phyloP scores from a whole-genome alignment of 1,140 invertebrate species.

The Drosophila sturtevanti region DNA sequence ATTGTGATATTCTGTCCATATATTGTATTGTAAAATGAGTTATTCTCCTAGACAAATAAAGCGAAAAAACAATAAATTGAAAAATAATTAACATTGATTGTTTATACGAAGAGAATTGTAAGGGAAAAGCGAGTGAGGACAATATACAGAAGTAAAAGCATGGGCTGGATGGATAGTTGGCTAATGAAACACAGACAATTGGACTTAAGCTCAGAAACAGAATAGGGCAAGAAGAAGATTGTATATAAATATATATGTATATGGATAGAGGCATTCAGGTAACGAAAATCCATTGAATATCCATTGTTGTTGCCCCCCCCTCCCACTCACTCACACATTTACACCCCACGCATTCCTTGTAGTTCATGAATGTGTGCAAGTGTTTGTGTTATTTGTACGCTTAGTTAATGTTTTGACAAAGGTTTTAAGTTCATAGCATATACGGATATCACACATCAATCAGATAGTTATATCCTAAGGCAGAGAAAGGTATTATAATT shows the following conservation, averaged over 20 bases:
- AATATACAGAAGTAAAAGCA: not conserved
- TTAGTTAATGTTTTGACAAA: not conserved
- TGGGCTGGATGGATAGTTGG: not conserved
- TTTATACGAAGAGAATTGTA: constrained; percentile 49
- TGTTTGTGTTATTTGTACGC: not conserved
- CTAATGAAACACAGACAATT: not conserved
- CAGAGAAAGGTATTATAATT: not conserved
- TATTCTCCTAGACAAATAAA: not conserved
- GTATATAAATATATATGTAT: too few relatives aligned
- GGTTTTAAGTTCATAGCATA: not conserved
- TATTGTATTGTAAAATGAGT: constrained; percentile 45
- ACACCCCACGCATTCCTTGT: not conserved
- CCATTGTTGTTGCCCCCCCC: not conserved
- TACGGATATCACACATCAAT: not conserved
- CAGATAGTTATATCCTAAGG: not conserved
- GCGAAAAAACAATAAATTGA: constrained; percentile 65
- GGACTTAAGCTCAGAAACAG: not conserved
- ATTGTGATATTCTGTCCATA: constrained; percentile 27
- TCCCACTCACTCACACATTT: not conserved
- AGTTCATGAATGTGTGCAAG: not conserved
- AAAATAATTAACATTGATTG: constrained; percentile 80
- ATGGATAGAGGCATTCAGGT: not conserved
- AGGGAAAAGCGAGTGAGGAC: not conserved
- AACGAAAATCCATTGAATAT: not conserved
- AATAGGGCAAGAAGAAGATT: too few relatives aligned